Conservation (phyloP, 2,113 vertebrate genomes). For the Nicator chloris region DNA sequence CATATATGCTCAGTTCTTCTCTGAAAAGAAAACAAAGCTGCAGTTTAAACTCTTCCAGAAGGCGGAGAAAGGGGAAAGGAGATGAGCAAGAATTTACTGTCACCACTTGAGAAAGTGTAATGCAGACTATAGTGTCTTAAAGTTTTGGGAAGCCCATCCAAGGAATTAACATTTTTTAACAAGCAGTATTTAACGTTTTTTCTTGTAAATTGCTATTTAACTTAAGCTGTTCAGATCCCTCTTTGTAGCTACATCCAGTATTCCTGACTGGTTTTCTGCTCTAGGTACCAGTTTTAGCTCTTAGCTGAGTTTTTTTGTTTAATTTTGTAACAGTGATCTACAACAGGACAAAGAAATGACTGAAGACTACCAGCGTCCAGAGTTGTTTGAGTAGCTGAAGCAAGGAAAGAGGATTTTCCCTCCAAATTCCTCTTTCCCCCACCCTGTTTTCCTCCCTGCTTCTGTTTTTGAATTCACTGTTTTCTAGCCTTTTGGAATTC, state of each 20-base stretch:
- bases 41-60: background rate
- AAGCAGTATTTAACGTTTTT: background rate
- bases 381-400: background rate
- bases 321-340: background rate
- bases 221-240: background rate
- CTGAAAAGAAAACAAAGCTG: background rate
- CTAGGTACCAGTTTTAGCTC: background rate
- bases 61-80: background rate
- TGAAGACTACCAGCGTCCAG: background rate
- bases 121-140: background rate
- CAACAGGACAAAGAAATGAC: background rate
- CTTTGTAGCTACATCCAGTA: background rate
- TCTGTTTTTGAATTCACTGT: background rate
- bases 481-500: background rate
- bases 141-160: background rate
- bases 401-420: background rate
- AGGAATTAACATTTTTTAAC: background rate
- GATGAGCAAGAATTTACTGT: background rate
- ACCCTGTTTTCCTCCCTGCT: rapidly evolving
- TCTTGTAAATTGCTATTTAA: background rate
- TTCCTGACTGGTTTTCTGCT: background rate
- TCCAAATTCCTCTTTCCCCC: background rate
- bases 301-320: background rate
- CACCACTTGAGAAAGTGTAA: background rate
- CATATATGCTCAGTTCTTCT: background rate